These are phyloP conservation scores for Agrochola macilenta DNA, from an alignment of 2,888 invertebrate genomes.

Conservation along the genomic window DNA sequence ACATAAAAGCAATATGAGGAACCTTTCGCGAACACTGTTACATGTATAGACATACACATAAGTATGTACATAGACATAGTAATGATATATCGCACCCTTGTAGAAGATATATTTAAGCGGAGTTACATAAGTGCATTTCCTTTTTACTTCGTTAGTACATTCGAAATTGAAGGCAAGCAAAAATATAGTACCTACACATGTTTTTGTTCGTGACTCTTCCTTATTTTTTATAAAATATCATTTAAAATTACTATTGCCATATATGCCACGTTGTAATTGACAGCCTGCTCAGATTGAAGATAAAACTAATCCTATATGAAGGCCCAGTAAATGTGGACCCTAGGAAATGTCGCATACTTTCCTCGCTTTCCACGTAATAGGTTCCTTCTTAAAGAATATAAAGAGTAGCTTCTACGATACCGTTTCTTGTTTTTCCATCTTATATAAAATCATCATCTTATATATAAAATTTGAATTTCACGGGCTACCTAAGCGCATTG, in stretches of 20 bases:
- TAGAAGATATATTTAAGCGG: background rate
- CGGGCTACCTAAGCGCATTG: no score
- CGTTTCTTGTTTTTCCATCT: no score
- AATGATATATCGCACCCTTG: slow-evolving; percentile 5
- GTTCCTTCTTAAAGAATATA: background rate
- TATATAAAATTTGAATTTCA: no score
- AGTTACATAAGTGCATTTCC: background rate
- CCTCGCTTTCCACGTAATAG: background rate
- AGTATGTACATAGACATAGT: background rate
- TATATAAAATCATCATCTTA: no score
- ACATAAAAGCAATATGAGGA: slow-evolving; percentile 60
- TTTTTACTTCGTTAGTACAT: background rate
- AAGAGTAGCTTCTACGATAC: background rate
- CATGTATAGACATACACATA: slow-evolving; percentile 1
- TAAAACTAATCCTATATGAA: background rate
- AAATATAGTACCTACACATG: background rate
- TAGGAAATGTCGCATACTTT: background rate
- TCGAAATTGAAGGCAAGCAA: background rate
- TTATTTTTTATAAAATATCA: background rate
- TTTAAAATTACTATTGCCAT: background rate
- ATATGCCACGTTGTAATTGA: slow-evolving; percentile 20
- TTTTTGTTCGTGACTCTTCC: background rate
- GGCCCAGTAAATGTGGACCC: background rate
- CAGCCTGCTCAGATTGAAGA: background rate
- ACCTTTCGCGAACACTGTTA: slow-evolving; percentile 37